These are phyloP conservation scores for Pedicia rivosa DNA, from an alignment of 2,888 invertebrate species.

Conservation along the genomic window DNA sequence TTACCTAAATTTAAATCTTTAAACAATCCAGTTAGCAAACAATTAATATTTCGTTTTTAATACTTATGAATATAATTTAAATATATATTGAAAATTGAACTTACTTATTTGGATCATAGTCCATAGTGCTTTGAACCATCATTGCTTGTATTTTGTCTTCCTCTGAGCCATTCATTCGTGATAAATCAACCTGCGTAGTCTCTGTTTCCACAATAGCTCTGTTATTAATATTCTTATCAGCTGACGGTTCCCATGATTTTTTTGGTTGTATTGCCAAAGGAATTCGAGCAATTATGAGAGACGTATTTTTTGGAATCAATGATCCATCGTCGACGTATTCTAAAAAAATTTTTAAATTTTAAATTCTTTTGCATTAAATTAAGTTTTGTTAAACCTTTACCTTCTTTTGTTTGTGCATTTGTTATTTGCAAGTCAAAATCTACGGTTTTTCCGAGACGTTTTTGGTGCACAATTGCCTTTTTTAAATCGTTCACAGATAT, in stretches of 20 bases:
- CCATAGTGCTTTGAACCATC: constrained; percentile 93
- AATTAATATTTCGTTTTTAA: no score
- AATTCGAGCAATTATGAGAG: constrained; percentile 84
- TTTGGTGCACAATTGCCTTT: constrained; percentile 86
- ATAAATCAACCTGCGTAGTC: constrained; percentile 59
- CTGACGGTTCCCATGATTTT: constrained; percentile 49
- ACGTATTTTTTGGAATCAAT: constrained; percentile 94
- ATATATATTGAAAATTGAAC: constrained; percentile 25
- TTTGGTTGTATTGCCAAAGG: constrained; percentile 68
- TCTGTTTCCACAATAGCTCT: constrained; percentile 30
- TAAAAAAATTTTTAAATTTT: constrained; percentile 29
- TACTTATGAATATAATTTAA: no score
- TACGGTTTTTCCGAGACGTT: constrained; percentile 81
- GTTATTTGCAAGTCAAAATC: constrained; percentile 95
- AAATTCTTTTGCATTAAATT: constrained; percentile 1
- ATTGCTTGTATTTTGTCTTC: constrained; percentile 96
- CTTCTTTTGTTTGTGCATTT: constrained; percentile 95
- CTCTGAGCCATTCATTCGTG: constrained; percentile 83
- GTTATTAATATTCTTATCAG: constrained; percentile 28
- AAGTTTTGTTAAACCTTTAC: constrained; percentile 33
- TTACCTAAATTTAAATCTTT: constrained; percentile 5
- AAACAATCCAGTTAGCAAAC: background rate
- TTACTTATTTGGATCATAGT: constrained; percentile 96
- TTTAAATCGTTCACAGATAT: constrained; percentile 93
- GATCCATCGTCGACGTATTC: constrained; percentile 84